Evolutionary conservation across 2,888 invertebrate genomes (phyloP).

Genomic region (Nomada lathburiana): DNA sequence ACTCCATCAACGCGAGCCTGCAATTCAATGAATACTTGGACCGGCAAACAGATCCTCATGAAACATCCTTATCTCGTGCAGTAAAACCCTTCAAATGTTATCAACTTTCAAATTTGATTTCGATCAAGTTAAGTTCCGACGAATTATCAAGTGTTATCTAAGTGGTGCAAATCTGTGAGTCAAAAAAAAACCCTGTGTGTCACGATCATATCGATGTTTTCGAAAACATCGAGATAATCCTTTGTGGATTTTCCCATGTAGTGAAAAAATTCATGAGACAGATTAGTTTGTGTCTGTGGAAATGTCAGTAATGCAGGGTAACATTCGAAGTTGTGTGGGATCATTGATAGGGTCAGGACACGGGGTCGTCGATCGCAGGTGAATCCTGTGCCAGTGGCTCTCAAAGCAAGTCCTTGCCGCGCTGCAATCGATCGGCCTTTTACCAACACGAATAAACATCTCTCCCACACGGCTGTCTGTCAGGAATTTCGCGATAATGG

Average conservation of each 20-base stretch:
- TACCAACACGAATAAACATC: conserved; percentile 58
- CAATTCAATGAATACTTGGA: neutral
- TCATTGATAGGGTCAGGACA: conserved; percentile 69
- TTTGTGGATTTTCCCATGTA: neutral
- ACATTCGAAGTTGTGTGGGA: conserved; percentile 39
- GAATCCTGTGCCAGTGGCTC: conserved; percentile 68
- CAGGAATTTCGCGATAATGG: conserved; percentile 58
- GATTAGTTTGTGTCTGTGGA: neutral
- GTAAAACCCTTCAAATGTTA: neutral
- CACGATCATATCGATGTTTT: neutral
- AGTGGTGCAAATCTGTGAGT: neutral
- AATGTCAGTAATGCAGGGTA: conserved; percentile 41
- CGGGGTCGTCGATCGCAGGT: conserved; percentile 72
- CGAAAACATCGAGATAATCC: neutral
- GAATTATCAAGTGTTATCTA: no score
- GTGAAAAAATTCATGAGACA: neutral
- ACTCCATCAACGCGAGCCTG: neutral
- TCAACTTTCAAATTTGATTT: neutral
- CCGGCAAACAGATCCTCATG: neutral
- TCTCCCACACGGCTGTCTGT: conserved; percentile 55
- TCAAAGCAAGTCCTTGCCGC: conserved; percentile 61
- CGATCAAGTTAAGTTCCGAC: no score
- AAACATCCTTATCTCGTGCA: neutral
- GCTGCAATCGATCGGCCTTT: conserved; percentile 65
- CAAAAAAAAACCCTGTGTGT: neutral